phyloP scores from a whole-genome alignment of 2,888 invertebrate species.

The Hypomecis atomaria region DNA sequence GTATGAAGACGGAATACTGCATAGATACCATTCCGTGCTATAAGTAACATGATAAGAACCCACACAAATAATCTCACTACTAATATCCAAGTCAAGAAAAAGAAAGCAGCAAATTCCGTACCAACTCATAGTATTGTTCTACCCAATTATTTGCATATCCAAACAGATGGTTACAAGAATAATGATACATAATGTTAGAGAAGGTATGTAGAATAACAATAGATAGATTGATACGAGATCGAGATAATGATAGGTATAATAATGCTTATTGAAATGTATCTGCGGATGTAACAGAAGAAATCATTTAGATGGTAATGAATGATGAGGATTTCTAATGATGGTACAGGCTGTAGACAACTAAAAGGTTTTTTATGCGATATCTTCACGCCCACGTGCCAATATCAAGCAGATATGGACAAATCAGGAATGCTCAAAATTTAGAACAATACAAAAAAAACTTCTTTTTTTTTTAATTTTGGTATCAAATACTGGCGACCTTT shows the following conservation, averaged over 20 bases:
- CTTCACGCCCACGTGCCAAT: too few species aligned
- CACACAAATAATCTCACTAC: too few species aligned
- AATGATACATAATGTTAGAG: conserved; percentile 23
- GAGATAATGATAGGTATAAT: conserved; percentile 15
- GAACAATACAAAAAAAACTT: too few species aligned
- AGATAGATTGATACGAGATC: conserved; percentile 14
- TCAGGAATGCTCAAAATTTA: too few species aligned
- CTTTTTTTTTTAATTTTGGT: too few species aligned
- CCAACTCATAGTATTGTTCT: conserved; percentile 1
- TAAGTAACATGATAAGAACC: too few species aligned
- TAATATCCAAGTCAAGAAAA: background rate
- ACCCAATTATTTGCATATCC: conserved; percentile 31
- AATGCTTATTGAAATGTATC: conserved; percentile 3
- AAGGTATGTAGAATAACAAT: conserved; percentile 17
- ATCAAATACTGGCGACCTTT: too few species aligned
- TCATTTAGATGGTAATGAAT: background rate
- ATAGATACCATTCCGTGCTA: too few species aligned
- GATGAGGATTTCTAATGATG: background rate
- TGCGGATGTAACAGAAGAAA: background rate
- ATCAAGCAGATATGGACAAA: too few species aligned
- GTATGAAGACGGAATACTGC: too few species aligned
- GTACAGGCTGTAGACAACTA: too few species aligned
- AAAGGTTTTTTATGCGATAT: too few species aligned
- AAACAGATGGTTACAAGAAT: conserved; percentile 31
- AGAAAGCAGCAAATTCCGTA: background rate